These are phyloP conservation scores for Troides oblongomaculatus DNA, from an alignment of 2,888 invertebrate genomes.

Conservation along the genomic window DNA sequence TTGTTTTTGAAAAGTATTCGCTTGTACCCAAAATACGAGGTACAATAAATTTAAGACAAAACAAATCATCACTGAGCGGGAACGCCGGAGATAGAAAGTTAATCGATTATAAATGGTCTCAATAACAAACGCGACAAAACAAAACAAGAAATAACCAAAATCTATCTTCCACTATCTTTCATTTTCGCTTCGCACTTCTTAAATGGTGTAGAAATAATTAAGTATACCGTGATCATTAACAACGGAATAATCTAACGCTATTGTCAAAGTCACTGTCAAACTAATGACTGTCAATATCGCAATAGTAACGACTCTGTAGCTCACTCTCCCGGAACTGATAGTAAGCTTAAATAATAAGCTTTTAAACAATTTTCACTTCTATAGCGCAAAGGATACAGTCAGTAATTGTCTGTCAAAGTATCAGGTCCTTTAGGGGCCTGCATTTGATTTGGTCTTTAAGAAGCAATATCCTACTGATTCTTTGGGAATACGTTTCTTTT, in stretches of 20 bases:
- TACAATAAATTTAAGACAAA: no score
- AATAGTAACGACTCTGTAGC: conserved; percentile 60
- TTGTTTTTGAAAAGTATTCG: no score
- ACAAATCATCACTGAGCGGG: neutral
- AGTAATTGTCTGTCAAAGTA: conserved; percentile 31
- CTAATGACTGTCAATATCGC: conserved; percentile 59
- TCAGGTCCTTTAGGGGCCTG: conserved; percentile 36
- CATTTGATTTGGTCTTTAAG: conserved; percentile 57
- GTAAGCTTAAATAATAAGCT: conserved; percentile 40
- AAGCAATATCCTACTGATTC: conserved; percentile 62
- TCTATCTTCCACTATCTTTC: conserved; percentile 27
- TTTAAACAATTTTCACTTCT: conserved; percentile 30
- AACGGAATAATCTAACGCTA: conserved; percentile 38
- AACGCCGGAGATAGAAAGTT: neutral
- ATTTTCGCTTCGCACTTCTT: conserved; percentile 37
- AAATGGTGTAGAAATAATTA: conserved; percentile 66
- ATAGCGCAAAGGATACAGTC: conserved; percentile 30
- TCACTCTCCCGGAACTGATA: conserved; percentile 67
- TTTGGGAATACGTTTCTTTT: conserved; percentile 56
- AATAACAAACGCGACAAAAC: conserved; percentile 1
- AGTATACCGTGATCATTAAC: conserved; percentile 52
- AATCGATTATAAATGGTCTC: conserved; percentile 9
- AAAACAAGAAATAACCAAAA: conserved; percentile 21
- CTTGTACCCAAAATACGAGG: no score
- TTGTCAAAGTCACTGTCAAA: conserved; percentile 66